These are phyloP conservation scores for Nipponia nippon DNA, from an alignment of 2,113 vertebrate genomes.

Conservation along the genomic window DNA sequence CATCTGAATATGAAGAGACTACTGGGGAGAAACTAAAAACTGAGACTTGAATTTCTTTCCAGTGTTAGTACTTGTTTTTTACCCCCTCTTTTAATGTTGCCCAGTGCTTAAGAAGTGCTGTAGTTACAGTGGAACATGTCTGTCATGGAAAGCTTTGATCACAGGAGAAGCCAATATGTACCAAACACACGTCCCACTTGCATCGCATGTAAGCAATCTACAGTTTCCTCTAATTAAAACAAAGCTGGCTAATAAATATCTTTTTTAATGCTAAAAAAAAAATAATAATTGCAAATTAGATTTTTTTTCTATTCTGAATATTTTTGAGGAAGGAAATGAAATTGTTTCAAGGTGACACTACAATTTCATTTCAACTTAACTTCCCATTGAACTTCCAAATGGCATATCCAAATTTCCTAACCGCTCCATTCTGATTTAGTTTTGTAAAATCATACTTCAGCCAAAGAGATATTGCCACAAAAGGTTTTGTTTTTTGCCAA, in stretches of 20 bases:
- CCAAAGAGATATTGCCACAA: not conserved
- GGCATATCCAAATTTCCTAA: not conserved
- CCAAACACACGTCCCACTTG: not conserved
- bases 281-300: not conserved
- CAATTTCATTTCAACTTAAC: not conserved
- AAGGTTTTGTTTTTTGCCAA: not conserved
- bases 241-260: not conserved
- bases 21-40: not conserved
- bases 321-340: not conserved
- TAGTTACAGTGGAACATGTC: not conserved
- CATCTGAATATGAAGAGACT: not conserved
- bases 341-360: not conserved
- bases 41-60: not conserved
- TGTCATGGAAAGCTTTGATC: not conserved
- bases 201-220: not conserved
- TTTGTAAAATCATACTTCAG: not conserved
- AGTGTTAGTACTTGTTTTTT: not conserved
- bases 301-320: not conserved
- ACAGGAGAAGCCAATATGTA: not conserved
- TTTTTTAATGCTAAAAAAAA: not conserved
- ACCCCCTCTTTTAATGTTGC: not conserved
- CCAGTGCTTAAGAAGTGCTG: not conserved
- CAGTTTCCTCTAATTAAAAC: not conserved
- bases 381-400: not conserved
- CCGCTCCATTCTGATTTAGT: not conserved